A percentile compares a stretch with the other conserved stretches of the same genome.
phyloP scores from a whole-genome alignment of 2,113 vertebrate species.

The Campylomormyrus numenius region DNA sequence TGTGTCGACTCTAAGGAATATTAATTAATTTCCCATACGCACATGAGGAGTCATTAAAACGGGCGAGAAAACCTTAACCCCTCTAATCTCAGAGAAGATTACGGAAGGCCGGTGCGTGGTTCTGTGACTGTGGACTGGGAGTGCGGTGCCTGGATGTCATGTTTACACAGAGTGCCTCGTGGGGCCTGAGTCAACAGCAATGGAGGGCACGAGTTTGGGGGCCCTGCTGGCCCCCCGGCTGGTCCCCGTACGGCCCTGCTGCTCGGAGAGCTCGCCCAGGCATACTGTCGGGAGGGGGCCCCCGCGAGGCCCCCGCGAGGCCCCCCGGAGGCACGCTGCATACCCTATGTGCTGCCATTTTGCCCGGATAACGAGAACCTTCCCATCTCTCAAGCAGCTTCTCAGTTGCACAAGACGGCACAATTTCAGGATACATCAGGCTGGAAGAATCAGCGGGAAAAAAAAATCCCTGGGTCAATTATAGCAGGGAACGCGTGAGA shows the following conservation, averaged over 20 bases:
- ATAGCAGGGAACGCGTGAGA: constrained; percentile 62
- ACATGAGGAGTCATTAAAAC: constrained; percentile 74
- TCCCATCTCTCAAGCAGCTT: constrained; percentile 64
- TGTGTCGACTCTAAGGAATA: constrained; percentile 76
- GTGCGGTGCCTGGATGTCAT: constrained; percentile 36
- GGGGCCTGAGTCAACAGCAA: constrained; percentile 39
- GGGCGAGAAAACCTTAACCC: constrained; percentile 65
- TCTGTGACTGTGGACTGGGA: constrained; percentile 37
- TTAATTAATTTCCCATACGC: constrained; percentile 65
- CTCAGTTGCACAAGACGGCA: constrained; percentile 30
- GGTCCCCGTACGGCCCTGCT: background rate
- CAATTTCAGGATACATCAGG: constrained; percentile 62
- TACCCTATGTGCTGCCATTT: constrained; percentile 68
- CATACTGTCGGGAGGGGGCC: background rate
- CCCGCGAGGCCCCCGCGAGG: background rate
- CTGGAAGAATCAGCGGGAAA: constrained; percentile 65
- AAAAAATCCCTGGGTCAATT: constrained; percentile 77
- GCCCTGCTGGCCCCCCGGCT: constrained; percentile 26
- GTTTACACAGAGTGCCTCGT: constrained; percentile 39
- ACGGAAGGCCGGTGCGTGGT: constrained; percentile 34
- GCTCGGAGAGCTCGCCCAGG: background rate
- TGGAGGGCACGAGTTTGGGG: background rate
- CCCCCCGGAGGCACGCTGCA: constrained; percentile 35
- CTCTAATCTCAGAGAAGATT: constrained; percentile 48
- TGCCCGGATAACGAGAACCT: constrained; percentile 67